Conservation (phyloP, 2,888 invertebrate genomes). For the Aplocera efformata region DNA sequence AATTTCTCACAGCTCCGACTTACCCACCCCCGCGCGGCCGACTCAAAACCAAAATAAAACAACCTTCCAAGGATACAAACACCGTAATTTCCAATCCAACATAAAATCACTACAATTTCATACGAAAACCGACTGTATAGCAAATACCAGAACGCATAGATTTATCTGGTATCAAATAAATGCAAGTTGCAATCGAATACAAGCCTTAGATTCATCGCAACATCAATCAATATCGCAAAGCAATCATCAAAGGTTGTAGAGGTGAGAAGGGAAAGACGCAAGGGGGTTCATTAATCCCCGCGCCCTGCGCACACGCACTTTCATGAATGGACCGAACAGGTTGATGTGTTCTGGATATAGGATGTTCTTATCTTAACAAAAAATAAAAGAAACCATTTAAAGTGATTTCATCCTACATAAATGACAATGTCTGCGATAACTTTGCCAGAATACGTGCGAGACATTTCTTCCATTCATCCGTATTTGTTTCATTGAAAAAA, state of each 20-base stretch:
- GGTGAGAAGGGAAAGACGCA: slow-evolving; percentile 53
- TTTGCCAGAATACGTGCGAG: slow-evolving; percentile 14
- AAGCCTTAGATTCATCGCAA: slow-evolving; percentile 28
- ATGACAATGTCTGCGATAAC: slow-evolving; percentile 11
- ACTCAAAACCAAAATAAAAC: slow-evolving; percentile 63
- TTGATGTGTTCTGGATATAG: slow-evolving; percentile 72
- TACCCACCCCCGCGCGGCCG: slow-evolving; percentile 37
- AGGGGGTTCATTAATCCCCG: slow-evolving; percentile 78
- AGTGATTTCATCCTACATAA: slow-evolving; percentile 16
- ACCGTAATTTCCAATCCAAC: slow-evolving; percentile 66
- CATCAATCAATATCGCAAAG: slow-evolving; percentile 39
- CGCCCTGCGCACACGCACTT: slow-evolving; percentile 80
- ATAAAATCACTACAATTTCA: slow-evolving; percentile 35
- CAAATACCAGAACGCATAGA: slow-evolving; percentile 1
- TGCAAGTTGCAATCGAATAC: slow-evolving; percentile 27
- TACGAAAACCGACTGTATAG: slow-evolving; percentile 41
- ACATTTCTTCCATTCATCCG: slow-evolving; percentile 31
- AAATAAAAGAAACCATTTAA: slow-evolving; percentile 18
- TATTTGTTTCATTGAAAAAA: slow-evolving; percentile 27
- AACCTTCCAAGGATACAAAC: slow-evolving; percentile 79
- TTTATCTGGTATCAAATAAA: slow-evolving; percentile 12
- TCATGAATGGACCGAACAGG: slow-evolving; percentile 80
- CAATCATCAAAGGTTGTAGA: slow-evolving; percentile 45
- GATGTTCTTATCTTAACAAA: slow-evolving; percentile 39
- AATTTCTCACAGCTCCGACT: slow-evolving; percentile 70